Evolutionary conservation across 2,797 vertebrate genomes (phyloP), one percentile per base, ranked within the genome.

Genomic region (Taeniopygia guttata): DNA sequence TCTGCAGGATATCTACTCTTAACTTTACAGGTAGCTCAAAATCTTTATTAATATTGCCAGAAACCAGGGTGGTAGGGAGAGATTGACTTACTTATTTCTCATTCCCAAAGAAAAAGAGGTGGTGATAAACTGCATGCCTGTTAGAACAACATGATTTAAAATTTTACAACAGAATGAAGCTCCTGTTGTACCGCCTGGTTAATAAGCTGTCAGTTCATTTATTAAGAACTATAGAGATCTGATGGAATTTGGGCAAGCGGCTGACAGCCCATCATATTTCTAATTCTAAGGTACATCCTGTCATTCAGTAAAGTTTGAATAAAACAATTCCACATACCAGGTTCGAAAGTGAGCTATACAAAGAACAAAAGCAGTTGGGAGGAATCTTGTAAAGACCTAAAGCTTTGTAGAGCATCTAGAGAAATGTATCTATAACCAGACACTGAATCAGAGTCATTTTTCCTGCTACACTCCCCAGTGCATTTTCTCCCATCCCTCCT

Each of bases 201-300:
- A 96, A 97, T 94, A 95, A 96, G 91, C 94, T 95, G 95, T 93
- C 96, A 94, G 78, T 93, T 95, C 92, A 95, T 96, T 98, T 97
- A 96, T 97, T 97, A 97, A 96, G 95, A 95, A 89, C 94, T 72
- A 90, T 58, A 94, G 84, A 95, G 87, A 97, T 96, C 93, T 68
- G 89, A 91, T 78, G 43, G 87, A 94, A 84, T 91, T 84, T 79
- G 82, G 81, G 87, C 86, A 76, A 88, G 88, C 5, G 1, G 70
- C 76, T 96, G 97, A 96, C 96, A 97, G 88, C 75, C 68, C 95
- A 79, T 95, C 86, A 88, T 83, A 94, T 82, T 96, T 96, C 90
- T 96, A 92, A 96, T 93, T 89, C 95, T 91, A 94, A 91, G 89
- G 92, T 95, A 97, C 82, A 84, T 83, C 56, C 87, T 87, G 92